These are phyloP conservation scores for Timandra comae DNA, from an alignment of 2,888 invertebrate species.

Conservation along the genomic window DNA sequence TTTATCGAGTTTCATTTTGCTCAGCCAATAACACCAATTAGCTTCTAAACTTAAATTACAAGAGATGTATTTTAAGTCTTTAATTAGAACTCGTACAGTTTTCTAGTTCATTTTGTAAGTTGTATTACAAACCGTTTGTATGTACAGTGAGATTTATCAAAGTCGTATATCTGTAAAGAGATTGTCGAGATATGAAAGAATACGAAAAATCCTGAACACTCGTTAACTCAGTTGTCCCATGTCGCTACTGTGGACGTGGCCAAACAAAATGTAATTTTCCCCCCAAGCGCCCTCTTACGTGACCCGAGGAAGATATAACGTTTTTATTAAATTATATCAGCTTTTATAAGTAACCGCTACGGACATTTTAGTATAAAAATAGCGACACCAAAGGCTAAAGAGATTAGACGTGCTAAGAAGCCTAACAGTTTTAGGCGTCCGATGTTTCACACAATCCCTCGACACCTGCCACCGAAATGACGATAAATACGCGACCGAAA, in stretches of 20 bases:
- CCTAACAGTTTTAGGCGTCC: conserved; percentile 28
- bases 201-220: conserved; percentile 64
- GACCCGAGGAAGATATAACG: conserved; percentile 72
- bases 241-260: conserved; percentile 60
- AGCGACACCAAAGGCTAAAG: conserved; percentile 48
- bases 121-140: conserved; percentile 10
- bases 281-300: conserved; percentile 70
- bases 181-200: conserved; percentile 63
- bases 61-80: conserved; percentile 8
- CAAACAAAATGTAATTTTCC: conserved; percentile 74
- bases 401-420: conserved; percentile 37
- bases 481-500: conserved; percentile 1
- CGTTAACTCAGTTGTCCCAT: conserved; percentile 71
- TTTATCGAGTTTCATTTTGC: conserved; percentile 1
- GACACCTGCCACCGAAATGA: conserved; percentile 10
- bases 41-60: conserved; percentile 8
- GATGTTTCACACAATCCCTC: conserved; percentile 13
- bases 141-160: conserved; percentile 21
- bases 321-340: conserved; percentile 72
- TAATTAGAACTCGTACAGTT: conserved; percentile 16
- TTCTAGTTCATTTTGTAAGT: conserved; percentile 13
- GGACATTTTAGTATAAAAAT: conserved; percentile 52
- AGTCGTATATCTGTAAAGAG: conserved; percentile 40
- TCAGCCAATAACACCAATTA: conserved; percentile 4
- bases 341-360: conserved; percentile 62